Evolutionary conservation across 2,888 invertebrate species (phyloP).

Genomic region (Polydrusus pterygomalis): DNA sequence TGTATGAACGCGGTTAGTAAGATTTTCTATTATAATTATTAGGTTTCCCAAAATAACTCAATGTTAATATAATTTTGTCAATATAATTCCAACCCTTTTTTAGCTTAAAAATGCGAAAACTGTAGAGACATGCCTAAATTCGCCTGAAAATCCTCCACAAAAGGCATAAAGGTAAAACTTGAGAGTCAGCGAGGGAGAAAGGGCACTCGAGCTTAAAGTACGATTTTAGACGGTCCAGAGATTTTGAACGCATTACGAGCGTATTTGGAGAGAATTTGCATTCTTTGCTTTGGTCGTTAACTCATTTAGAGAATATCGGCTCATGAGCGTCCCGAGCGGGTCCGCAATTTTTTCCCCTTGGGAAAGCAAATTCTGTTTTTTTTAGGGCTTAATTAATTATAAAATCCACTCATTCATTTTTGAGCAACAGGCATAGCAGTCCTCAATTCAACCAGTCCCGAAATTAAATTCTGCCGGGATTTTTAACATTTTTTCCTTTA

Average conservation of each 20-base stretch:
- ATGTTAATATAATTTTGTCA: neutral
- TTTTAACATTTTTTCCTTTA: too few species aligned
- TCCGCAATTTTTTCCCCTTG: too few species aligned
- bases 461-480: too few species aligned
- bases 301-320: neutral
- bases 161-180: slow-evolving; percentile 20
- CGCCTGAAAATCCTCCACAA: slow-evolving; percentile 10
- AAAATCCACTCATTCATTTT: too few species aligned
- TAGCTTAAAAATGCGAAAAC: neutral
- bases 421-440: too few species aligned
- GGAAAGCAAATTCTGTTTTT: too few species aligned
- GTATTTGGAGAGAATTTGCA: slow-evolving; percentile 15
- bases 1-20: too few species aligned
- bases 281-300: slow-evolving; percentile 8
- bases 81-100: neutral
- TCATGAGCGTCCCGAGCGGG: neutral
- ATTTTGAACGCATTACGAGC: slow-evolving; percentile 9
- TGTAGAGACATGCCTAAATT: slow-evolving; percentile 18
- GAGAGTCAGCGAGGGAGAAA: slow-evolving; percentile 16
- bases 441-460: too few species aligned
- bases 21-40: neutral
- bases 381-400: neutral
- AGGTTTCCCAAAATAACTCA: neutral
- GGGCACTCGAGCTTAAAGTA: slow-evolving; percentile 13
- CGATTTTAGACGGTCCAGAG: slow-evolving; percentile 29